A percentile compares a stretch with the other conserved stretches of the same genome.
These are phyloP conservation scores for Caradrina clavipalpis DNA, from an alignment of 2,888 invertebrate genomes.

Conservation along the genomic window DNA sequence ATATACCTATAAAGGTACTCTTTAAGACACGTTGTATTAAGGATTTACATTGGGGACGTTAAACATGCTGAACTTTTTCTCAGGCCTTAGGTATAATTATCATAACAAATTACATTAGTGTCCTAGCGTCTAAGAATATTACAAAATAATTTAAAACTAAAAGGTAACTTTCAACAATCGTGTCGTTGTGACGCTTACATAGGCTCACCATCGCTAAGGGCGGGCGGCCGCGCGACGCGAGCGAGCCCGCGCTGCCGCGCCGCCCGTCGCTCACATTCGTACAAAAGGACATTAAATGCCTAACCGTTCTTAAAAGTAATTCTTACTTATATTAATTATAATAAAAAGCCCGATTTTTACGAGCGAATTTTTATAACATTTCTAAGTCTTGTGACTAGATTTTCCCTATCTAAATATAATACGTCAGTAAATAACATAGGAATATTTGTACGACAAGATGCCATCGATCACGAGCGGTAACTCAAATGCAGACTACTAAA, in stretches of 20 bases:
- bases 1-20: slow-evolving; percentile 87
- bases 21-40: slow-evolving; percentile 87
- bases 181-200: slow-evolving; percentile 58
- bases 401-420: slow-evolving; percentile 88
- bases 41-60: slow-evolving; percentile 70
- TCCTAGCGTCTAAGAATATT: slow-evolving; percentile 86
- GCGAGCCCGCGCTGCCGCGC: background rate
- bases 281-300: slow-evolving; percentile 84
- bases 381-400: slow-evolving; percentile 91
- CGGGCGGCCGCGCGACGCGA: background rate
- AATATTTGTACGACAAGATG: slow-evolving; percentile 91
- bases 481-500: slow-evolving; percentile 90
- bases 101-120: slow-evolving; percentile 85
- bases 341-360: slow-evolving; percentile 83
- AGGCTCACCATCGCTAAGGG: slow-evolving; percentile 47
- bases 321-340: slow-evolving; percentile 81
- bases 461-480: slow-evolving; percentile 91
- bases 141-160: slow-evolving; percentile 87
- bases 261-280: slow-evolving; percentile 67
- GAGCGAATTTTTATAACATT: slow-evolving; percentile 87
- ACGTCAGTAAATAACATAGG: slow-evolving; percentile 90
- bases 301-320: slow-evolving; percentile 72
- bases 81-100: slow-evolving; percentile 79
- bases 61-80: slow-evolving; percentile 89
- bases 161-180: slow-evolving; percentile 89